Evolutionary conservation across 2,888 invertebrate species (phyloP).

Genomic region (Polietes domitor): DNA sequence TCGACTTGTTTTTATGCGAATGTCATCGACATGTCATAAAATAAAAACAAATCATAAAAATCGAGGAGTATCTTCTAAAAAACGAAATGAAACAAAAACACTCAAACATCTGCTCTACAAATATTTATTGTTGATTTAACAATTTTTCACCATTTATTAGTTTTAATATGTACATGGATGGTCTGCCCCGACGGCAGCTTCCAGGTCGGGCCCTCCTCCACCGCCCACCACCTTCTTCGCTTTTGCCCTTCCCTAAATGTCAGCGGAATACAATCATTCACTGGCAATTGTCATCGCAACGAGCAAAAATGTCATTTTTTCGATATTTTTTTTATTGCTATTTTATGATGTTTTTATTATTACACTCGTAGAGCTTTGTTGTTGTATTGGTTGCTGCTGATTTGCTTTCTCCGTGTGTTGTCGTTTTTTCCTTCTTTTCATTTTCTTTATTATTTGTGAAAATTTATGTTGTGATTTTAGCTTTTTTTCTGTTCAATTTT

Average conservation of each 20-base stretch:
- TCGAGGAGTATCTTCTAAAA: neutral
- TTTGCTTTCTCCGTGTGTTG: neutral
- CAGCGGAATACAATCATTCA: neutral
- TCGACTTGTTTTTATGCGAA: no score
- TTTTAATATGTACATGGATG: conserved; percentile 3
- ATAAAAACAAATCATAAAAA: neutral
- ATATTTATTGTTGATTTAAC: conserved; percentile 20
- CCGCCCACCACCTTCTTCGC: neutral
- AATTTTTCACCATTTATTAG: conserved; percentile 8
- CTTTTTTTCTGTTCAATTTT: neutral
- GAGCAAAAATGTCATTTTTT: conserved; percentile 2
- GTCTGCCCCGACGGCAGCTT: neutral
- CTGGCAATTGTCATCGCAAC: conserved; percentile 9
- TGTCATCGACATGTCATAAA: neutral
- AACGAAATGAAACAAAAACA: neutral
- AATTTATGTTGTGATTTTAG: conserved; percentile 27
- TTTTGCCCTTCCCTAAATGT: neutral
- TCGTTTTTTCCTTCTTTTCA: neutral
- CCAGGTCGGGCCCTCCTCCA: no score
- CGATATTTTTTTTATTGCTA: conserved; percentile 12
- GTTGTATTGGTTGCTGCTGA: neutral
- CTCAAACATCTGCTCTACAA: conserved; percentile 16
- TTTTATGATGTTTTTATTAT: conserved; percentile 30
- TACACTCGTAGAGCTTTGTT: neutral
- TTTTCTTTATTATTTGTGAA: conserved; percentile 15